A percentile compares a stretch with the other conserved stretches of the same genome.
These are phyloP conservation scores for Creontiades dilutus DNA, from an alignment of 2,888 invertebrate genomes.

Conservation along the genomic window DNA sequence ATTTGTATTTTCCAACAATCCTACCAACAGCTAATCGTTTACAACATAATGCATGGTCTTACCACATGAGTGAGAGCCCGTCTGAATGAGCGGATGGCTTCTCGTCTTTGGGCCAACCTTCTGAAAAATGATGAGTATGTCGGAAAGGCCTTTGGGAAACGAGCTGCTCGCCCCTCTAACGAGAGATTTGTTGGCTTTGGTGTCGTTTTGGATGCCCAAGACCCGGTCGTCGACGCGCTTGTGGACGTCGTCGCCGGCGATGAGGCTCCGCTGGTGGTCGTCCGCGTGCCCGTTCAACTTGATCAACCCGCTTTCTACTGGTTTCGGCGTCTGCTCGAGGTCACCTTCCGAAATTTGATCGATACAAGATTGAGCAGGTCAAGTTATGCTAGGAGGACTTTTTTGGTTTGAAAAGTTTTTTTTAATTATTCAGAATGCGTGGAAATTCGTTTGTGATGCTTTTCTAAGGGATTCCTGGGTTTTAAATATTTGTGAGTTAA, in stretches of 20 bases:
- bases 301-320: not conserved
- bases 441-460: too few species aligned
- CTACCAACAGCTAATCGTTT: too few species aligned
- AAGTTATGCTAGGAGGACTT: too few species aligned
- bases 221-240: not conserved
- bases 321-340: not conserved
- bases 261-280: not conserved
- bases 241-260: not conserved
- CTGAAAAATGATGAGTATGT: constrained; percentile 58
- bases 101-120: constrained; percentile 41
- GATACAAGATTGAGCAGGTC: too few species aligned
- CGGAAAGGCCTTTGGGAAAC: constrained; percentile 53
- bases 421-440: too few species aligned
- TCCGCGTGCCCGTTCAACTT: not conserved
- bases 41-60: not conserved
- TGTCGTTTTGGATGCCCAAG: not conserved
- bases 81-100: not conserved
- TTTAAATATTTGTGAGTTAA: too few species aligned
- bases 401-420: too few species aligned
- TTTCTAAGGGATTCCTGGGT: too few species aligned
- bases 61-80: constrained; percentile 24
- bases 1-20: too few species aligned
- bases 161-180: not conserved
- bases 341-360: not conserved
- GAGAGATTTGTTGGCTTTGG: constrained; percentile 16